Percentiles rank a stretch among this genome's conserved stretches.
Conservation (phyloP, 2,888 invertebrate species). For the Sinotaia quadrata region DNA sequence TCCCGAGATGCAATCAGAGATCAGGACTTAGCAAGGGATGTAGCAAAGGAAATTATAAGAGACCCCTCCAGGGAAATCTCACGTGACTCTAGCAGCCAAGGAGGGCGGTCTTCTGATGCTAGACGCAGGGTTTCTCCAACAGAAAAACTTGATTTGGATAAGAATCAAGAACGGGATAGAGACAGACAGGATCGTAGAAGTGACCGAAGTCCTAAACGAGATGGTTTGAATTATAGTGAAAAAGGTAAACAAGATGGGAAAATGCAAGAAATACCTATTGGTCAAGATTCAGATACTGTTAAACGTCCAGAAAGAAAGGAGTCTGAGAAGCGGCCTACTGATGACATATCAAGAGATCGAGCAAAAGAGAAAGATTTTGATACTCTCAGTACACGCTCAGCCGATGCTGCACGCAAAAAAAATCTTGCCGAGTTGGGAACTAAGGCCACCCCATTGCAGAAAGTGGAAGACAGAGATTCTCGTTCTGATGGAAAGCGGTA, state of each 20-base stretch:
- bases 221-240: constrained; percentile 3
- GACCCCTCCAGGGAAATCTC: not conserved
- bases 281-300: not conserved
- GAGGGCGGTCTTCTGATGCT: constrained; percentile 20
- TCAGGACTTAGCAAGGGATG: too few species aligned
- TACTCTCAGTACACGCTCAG: constrained; percentile 19
- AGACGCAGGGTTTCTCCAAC: constrained; percentile 6
- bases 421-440: too few species aligned
- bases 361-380: constrained; percentile 27
- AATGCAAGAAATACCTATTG: not conserved
- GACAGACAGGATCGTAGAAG: constrained; percentile 18
- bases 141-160: not conserved
- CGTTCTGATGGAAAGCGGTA: constrained; percentile 20
- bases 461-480: constrained; percentile 7
- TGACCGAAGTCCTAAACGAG: constrained; percentile 21
- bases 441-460: not conserved
- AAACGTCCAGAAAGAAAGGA: not conserved
- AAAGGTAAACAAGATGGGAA: not conserved
- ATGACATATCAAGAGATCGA: constrained; percentile 8
- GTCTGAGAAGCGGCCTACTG: not conserved
- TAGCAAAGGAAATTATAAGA: constrained; percentile 18
- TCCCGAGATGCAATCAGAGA: not conserved
- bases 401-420: constrained; percentile 30
- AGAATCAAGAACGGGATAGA: not conserved
- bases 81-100: constrained; percentile 7